These are phyloP conservation scores for Potamarius usumacintae DNA, from an alignment of 2,113 vertebrate genomes.

Conservation along the genomic window DNA sequence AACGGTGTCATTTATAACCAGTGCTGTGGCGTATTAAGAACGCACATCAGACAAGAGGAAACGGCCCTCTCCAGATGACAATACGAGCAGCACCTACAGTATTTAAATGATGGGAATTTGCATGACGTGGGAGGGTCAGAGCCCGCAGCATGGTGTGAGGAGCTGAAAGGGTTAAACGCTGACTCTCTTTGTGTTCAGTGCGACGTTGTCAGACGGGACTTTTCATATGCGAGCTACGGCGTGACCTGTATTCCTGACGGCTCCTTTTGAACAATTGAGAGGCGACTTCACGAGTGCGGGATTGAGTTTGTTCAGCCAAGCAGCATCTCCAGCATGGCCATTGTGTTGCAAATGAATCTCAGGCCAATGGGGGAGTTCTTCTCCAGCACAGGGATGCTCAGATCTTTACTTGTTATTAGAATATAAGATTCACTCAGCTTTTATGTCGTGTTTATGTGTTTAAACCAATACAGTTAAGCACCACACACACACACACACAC, in stretches of 20 bases:
- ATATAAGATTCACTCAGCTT: neutral
- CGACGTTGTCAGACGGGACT: constrained; percentile 38
- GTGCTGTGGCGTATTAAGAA: neutral
- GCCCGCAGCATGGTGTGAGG: constrained; percentile 18
- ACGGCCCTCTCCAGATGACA: neutral
- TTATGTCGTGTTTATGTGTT: neutral
- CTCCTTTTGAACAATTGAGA: constrained; percentile 50
- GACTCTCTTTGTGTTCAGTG: constrained; percentile 43
- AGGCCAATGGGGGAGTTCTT: neutral
- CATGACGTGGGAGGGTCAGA: constrained; percentile 45
- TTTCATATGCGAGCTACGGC: constrained; percentile 60
- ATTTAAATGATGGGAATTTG: constrained; percentile 67
- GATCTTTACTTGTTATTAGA: neutral
- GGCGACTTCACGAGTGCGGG: constrained; percentile 13
- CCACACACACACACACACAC: neutral
- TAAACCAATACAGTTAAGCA: neutral
- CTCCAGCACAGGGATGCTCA: neutral
- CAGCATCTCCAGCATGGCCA: constrained; percentile 30
- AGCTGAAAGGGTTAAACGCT: neutral
- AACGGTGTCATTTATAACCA: neutral
- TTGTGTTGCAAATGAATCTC: constrained; percentile 47
- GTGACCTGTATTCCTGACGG: constrained; percentile 53
- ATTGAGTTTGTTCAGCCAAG: constrained; percentile 36
- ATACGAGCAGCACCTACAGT: neutral
- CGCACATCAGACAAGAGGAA: neutral